A percentile compares a stretch with the other conserved stretches of the same genome.
Conservation (phyloP, 1,140 invertebrate species). For the Conus betulinus region DNA sequence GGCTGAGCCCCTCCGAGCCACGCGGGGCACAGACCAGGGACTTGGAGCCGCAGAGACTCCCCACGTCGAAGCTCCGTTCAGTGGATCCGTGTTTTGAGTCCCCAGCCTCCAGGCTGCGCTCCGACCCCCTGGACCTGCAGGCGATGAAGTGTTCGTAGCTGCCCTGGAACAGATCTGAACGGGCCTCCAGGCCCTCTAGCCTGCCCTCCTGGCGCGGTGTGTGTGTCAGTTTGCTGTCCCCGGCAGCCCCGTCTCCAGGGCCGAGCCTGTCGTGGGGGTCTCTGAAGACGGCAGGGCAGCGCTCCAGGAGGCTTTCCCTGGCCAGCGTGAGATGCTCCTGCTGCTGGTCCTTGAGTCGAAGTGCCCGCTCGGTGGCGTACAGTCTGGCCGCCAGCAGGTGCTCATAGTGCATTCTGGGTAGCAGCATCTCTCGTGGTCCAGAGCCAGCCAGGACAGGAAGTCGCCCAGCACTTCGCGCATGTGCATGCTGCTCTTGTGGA, state of each 20-base stretch:
- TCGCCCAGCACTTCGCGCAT: slow-evolving; percentile 49
- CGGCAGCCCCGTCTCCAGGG: not conserved
- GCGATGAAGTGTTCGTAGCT: not conserved
- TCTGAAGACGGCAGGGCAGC: not conserved
- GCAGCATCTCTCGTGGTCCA: slow-evolving; percentile 41
- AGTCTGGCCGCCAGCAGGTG: not conserved
- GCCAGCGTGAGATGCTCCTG: not conserved
- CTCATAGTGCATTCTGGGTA: slow-evolving; percentile 7
- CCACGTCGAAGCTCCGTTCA: not conserved
- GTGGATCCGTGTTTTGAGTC: not conserved
- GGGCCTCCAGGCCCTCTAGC: no score
- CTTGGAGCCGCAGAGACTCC: not conserved
- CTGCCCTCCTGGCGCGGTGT: no score
- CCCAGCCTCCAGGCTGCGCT: not conserved
- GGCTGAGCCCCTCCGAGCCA: not conserved
- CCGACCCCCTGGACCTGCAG: not conserved
- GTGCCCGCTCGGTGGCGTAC: not conserved
- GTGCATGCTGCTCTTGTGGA: slow-evolving; percentile 31
- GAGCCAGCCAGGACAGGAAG: slow-evolving; percentile 53
- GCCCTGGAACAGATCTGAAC: not conserved
- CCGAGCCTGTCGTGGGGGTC: no score
- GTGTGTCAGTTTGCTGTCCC: not conserved
- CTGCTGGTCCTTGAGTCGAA: not conserved
- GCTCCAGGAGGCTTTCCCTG: not conserved
- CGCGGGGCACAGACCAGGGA: not conserved